Base-by-base conservation (phyloP, 2,888 invertebrate species). In the Bembecia ichneumoniformis region DNA sequence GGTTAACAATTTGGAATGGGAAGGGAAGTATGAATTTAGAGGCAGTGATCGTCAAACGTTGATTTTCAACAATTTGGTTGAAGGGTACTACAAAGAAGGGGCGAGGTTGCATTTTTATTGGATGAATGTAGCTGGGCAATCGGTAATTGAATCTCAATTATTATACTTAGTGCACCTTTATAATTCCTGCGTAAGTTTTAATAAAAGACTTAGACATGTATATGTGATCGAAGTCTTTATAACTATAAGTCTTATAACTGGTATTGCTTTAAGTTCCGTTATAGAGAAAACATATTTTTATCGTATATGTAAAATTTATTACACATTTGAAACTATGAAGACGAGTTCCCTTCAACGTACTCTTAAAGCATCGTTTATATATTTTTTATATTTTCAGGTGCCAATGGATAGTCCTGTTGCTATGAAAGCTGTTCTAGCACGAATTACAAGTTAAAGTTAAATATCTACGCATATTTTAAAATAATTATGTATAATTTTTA, bases 91-190 rank as follows among this genome's bases (percentile, higher is more conserved):
- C 54, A 92, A 94, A 59, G 83, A 86, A 49, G 88, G 89, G 34
- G 88, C 88, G 43, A 90, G 91, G 51, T 89, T 95, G 28, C 77
- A 86, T 35, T 91, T 95, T 73, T 95, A 92, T 69, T 94, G 94
- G 92, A 89, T 95, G 53, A 89, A 94, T 50, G 89, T 92, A 60
- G 92, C 94, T 53, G 95, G 95, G 51, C 94, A 93, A 71, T 93
- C 92, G 91, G 94, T 92, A 86, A 64, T 71, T 54, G 28, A 9
- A 20, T n/a, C n/a, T 28, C 10, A 46, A n/a, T 7, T 20, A 28
- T 9, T 28, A n/a, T n/a, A n/a, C n/a, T n/a, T n/a, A n/a, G n/a
- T n/a, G n/a, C n/a, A n/a, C n/a, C n/a, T n/a, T n/a, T n/a, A n/a
- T n/a, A n/a, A n/a, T n/a, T n/a, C n/a, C n/a, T n/a, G n/a, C n/a